Evolutionary conservation across 2,113 vertebrate species (phyloP).

Genomic region (Menura novaehollandiae): DNA sequence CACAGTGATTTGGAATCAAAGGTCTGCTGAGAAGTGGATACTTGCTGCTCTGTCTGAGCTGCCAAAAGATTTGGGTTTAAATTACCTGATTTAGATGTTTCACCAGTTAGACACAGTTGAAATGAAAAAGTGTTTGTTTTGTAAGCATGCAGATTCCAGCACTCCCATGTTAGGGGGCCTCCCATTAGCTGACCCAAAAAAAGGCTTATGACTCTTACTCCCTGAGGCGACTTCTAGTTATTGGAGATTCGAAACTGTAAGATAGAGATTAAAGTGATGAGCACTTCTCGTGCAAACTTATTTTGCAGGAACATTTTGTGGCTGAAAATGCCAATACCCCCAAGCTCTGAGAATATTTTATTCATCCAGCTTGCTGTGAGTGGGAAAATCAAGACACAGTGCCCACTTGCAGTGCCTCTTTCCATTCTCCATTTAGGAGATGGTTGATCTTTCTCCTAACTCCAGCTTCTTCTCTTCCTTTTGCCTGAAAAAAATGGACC

Average conservation of each 20-base stretch:
- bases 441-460: neutral
- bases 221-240: neutral
- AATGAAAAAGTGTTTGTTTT: slow-evolving; percentile 37
- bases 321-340: neutral
- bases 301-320: neutral
- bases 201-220: neutral
- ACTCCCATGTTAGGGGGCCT: too few species aligned
- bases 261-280: neutral
- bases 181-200: neutral
- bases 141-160: neutral
- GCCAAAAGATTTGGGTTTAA: slow-evolving; percentile 32
- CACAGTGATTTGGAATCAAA: neutral
- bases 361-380: neutral
- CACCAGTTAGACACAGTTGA: slow-evolving; percentile 3
- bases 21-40: neutral
- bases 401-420: neutral
- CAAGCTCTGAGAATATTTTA: neutral
- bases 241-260: neutral
- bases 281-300: neutral
- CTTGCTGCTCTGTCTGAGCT: slow-evolving; percentile 13
- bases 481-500: neutral
- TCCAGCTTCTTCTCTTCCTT: neutral
- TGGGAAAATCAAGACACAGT: neutral
- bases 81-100: slow-evolving; percentile 40
- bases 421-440: neutral